Conservation (phyloP, 2,113 vertebrate genomes). For the Pteronura brasiliensis region DNA sequence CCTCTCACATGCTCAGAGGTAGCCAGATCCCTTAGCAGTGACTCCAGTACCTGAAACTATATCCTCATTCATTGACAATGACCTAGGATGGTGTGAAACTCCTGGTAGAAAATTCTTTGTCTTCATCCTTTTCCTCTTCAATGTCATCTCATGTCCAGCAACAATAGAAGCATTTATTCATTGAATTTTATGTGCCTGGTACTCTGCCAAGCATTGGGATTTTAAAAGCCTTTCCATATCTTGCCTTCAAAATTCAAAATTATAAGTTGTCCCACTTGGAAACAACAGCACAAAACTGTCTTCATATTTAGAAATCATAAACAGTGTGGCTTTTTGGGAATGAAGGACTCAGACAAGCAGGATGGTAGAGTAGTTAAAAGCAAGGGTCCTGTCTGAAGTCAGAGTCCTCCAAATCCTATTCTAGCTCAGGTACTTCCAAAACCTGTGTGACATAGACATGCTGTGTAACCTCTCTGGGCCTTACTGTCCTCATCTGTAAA, state of each 20-base stretch:
- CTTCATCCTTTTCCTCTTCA: constrained; percentile 13
- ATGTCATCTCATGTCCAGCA: background rate
- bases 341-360: background rate
- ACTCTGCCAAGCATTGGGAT: background rate
- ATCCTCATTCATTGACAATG: background rate
- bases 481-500: background rate
- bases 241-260: background rate
- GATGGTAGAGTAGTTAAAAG: background rate
- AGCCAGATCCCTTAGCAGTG: background rate
- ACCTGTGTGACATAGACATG: background rate
- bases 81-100: background rate
- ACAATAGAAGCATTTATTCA: constrained; percentile 13
- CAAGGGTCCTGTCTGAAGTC: background rate
- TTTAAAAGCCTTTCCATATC: background rate
- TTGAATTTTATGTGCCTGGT: background rate
- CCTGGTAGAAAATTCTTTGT: constrained; percentile 21
- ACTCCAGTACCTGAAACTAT: background rate
- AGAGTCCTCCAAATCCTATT: background rate
- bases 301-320: constrained; percentile 7
- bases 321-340: background rate
- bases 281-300: background rate
- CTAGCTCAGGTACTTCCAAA: background rate
- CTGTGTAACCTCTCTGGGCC: background rate
- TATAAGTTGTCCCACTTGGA: background rate
- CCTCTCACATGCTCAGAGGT: background rate